Conservation (phyloP, 2,113 vertebrate species). For the Grallaria varia region DNA sequence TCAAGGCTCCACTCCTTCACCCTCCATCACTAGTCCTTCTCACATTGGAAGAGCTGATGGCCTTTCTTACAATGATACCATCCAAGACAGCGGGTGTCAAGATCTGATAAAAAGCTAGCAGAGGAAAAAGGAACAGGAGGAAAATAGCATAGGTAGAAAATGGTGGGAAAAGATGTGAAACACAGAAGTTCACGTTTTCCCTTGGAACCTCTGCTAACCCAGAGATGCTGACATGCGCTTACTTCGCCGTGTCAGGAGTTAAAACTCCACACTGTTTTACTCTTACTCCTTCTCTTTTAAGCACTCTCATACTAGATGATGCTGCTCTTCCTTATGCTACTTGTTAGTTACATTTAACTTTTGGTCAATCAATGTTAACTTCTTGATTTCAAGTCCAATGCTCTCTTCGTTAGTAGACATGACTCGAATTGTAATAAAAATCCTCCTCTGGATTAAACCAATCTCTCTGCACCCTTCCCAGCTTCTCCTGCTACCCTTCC, state of each 20-base stretch:
- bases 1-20: not conserved
- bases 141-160: not conserved
- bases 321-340: not conserved
- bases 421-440: not conserved
- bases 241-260: not conserved
- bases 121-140: not conserved
- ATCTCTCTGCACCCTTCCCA: not conserved
- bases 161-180: not conserved
- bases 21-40: not conserved
- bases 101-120: not conserved
- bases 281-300: not conserved
- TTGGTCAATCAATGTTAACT: not conserved
- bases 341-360: not conserved
- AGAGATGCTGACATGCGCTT: no score
- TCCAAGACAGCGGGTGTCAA: not conserved
- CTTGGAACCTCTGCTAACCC: not conserved
- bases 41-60: not conserved
- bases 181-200: fast-evolving
- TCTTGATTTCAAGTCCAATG: not conserved
- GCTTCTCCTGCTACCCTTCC: not conserved
- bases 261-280: not conserved
- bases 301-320: not conserved
- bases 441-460: not conserved
- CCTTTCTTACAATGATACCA: not conserved
- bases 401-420: not conserved